Conservation (phyloP, 2,888 invertebrate genomes). For the Bombylius discolor region DNA sequence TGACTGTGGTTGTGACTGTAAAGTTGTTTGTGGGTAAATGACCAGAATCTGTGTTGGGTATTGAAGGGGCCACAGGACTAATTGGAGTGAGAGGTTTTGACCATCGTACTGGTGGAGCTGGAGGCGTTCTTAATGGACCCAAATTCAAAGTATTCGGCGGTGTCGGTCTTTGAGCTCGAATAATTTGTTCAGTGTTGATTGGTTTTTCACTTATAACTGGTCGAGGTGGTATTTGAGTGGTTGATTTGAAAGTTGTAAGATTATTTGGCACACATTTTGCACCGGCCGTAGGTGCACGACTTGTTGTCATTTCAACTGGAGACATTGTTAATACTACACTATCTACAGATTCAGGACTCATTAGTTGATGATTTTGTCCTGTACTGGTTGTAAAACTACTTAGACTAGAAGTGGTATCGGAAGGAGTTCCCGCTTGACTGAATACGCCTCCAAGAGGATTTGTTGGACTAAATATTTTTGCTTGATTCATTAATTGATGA, state of each 20-base stretch:
- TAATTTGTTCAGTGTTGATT: slow-evolving; percentile 31
- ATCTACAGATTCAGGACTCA: slow-evolving; percentile 45
- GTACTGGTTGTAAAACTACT: slow-evolving; percentile 56
- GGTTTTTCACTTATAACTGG: slow-evolving; percentile 9
- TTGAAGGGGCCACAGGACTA: slow-evolving; percentile 26
- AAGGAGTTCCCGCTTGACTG: slow-evolving; percentile 41
- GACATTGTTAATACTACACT: slow-evolving; percentile 66
- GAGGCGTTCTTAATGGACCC: slow-evolving; percentile 45
- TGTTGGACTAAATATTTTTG: slow-evolving; percentile 28
- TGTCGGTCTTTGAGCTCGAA: slow-evolving; percentile 59
- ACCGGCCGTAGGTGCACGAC: slow-evolving; percentile 18
- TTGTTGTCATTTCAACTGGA: slow-evolving; percentile 40
- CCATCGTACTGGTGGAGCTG: slow-evolving; percentile 76
- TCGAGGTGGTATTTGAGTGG: slow-evolving; percentile 23
- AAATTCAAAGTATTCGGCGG: slow-evolving; percentile 74
- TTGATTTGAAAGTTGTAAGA: slow-evolving; percentile 56
- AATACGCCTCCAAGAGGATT: slow-evolving; percentile 25
- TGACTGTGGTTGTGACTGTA: slow-evolving; percentile 75
- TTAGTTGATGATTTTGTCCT: slow-evolving; percentile 31
- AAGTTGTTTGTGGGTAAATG: slow-evolving; percentile 54
- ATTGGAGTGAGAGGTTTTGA: slow-evolving; percentile 57
- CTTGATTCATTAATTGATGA: slow-evolving; percentile 8
- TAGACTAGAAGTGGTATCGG: slow-evolving; percentile 58
- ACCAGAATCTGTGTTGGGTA: slow-evolving; percentile 25
- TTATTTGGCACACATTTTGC: slow-evolving; percentile 23